phyloP scores from a whole-genome alignment of 2,113 vertebrate species.

The Sphaerodactylus townsendi region DNA sequence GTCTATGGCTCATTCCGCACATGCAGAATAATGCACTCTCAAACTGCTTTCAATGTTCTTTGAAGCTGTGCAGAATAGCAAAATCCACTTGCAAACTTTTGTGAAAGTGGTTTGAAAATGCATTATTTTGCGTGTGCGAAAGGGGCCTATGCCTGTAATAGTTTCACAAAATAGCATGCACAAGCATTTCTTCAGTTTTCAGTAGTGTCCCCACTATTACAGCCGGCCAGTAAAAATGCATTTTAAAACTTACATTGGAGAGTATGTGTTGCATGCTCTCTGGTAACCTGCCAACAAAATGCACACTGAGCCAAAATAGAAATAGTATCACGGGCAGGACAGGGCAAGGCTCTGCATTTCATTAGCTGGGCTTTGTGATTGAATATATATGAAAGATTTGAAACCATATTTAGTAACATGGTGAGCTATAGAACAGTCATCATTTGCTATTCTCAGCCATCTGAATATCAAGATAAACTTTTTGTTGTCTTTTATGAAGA shows the following conservation, averaged over 20 bases:
- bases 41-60: too few species aligned
- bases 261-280: slow-evolving; percentile 70
- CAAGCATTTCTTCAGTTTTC: slow-evolving; percentile 63
- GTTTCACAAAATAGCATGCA: slow-evolving; percentile 62
- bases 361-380: slow-evolving; percentile 75
- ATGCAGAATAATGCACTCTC: too few species aligned
- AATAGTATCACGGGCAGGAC: slow-evolving; percentile 76
- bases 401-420: slow-evolving; percentile 69
- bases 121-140: too few species aligned
- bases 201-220: slow-evolving; percentile 63
- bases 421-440: slow-evolving; percentile 73
- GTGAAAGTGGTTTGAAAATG: too few species aligned
- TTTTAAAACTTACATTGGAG: slow-evolving; percentile 66
- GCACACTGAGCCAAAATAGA: slow-evolving; percentile 76
- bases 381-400: slow-evolving; percentile 72
- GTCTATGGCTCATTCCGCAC: too few species aligned
- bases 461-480: slow-evolving; percentile 50
- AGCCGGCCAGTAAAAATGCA: slow-evolving; percentile 66
- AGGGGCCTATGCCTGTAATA: slow-evolving; percentile 58
- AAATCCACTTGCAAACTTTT: too few species aligned
- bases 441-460: slow-evolving; percentile 66
- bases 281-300: slow-evolving; percentile 70
- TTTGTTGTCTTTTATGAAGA: too few species aligned
- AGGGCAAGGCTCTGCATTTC: slow-evolving; percentile 75
- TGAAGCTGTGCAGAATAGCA: too few species aligned